Conservation (phyloP, 2,113 vertebrate genomes). For the Ceuthmochares aereus region DNA sequence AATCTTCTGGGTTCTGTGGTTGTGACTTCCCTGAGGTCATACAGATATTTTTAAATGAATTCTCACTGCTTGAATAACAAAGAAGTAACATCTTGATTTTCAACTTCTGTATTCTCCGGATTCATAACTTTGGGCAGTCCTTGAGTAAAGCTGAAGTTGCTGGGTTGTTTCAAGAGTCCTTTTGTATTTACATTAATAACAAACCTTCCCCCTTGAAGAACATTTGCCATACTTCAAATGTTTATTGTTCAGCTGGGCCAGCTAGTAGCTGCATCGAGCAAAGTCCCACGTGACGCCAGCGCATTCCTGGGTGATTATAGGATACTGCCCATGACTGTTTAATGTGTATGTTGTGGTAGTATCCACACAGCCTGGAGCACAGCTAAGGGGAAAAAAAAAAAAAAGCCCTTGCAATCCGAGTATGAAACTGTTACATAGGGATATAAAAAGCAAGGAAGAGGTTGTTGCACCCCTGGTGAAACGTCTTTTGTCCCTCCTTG, state of each 20-base stretch:
- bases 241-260: slow-evolving; percentile 49
- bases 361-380: rapidly evolving
- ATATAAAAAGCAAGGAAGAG: not conserved
- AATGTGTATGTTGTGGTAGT: not conserved
- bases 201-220: slow-evolving; percentile 37
- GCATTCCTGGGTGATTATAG: slow-evolving; percentile 55
- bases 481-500: not conserved
- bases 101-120: not conserved
- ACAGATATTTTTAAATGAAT: slow-evolving; percentile 58
- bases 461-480: not conserved
- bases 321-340: not conserved
- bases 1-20: slow-evolving; percentile 56
- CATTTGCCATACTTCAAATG: slow-evolving; percentile 52
- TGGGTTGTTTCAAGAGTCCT: not conserved
- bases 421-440: not conserved
- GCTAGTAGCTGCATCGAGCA: slow-evolving; percentile 50
- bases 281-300: slow-evolving; percentile 45
- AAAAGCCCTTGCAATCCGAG: not conserved
- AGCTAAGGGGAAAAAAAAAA: not conserved
- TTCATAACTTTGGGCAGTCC: slow-evolving; percentile 12
- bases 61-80: slow-evolving; percentile 38
- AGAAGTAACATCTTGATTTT: slow-evolving; percentile 5
- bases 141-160: not conserved
- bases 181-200: slow-evolving; percentile 52
- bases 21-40: slow-evolving; percentile 45